Conservation (phyloP, 2,113 vertebrate species). For the Amia ocellicauda region DNA sequence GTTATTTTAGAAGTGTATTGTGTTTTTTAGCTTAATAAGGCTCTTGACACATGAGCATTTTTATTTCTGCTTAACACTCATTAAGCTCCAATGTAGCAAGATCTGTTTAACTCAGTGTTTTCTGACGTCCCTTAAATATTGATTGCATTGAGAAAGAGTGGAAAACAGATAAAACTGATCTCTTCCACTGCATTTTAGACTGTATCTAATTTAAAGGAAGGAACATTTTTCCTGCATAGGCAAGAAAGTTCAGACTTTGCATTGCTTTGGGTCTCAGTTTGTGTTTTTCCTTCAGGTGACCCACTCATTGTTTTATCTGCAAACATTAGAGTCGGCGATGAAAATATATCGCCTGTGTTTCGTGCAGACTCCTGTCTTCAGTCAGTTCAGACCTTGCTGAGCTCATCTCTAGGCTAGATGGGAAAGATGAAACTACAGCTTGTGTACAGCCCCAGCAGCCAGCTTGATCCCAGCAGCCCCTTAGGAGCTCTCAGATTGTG, state of each 20-base stretch:
- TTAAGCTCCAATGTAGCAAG: too few species aligned
- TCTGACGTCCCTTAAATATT: too few species aligned
- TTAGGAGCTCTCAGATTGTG: slow-evolving; percentile 49
- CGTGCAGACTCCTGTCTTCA: slow-evolving; percentile 25
- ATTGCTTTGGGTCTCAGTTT: not conserved
- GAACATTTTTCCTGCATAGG: too few species aligned
- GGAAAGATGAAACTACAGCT: slow-evolving; percentile 5
- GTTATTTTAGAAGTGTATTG: not conserved
- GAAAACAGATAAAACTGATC: too few species aligned
- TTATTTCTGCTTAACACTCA: too few species aligned
- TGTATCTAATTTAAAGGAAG: too few species aligned
- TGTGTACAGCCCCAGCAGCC: not conserved
- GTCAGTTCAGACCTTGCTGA: too few species aligned
- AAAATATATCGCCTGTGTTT: slow-evolving; percentile 12
- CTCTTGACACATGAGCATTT: too few species aligned
- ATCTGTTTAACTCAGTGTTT: too few species aligned
- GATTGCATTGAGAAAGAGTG: too few species aligned
- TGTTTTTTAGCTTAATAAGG: not conserved
- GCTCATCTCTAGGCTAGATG: slow-evolving; percentile 20
- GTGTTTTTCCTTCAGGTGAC: not conserved
- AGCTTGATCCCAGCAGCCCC: slow-evolving; percentile 35
- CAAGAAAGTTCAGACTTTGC: not conserved
- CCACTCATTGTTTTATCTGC: not conserved
- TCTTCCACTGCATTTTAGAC: too few species aligned
- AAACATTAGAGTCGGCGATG: not conserved